Evolutionary conservation across 2,888 invertebrate genomes (phyloP), one percentile per base, ranked within the genome.

Genomic region (Limnephilus marmoratus): DNA sequence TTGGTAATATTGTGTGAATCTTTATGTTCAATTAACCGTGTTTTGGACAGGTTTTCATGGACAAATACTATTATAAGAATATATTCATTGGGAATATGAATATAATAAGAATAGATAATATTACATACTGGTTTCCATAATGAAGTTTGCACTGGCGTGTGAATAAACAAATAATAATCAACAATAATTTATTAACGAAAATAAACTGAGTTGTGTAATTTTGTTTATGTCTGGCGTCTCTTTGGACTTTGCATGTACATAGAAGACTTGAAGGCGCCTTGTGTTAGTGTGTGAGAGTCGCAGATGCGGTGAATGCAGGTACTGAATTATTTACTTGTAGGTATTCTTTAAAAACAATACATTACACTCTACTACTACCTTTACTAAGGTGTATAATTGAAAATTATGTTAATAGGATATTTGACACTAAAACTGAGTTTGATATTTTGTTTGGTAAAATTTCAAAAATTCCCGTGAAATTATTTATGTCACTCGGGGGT

Each of bases 141-240:
- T 83, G 37, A 83, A 83, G 24, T 83, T 83, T 37, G 34, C 34
- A 18, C 15, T 83, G 83, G 24, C 83, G 37, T 83, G 37, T 34
- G 83, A 83, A 83, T 83, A 83, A 83, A 83, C 83, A 83, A 83
- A 83, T 83, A 83, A 83, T 83, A 34, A 83, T 37, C 24, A 83
- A 83, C 37, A 37, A 83, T 83, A 37, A 83, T 83, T 37, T 37
- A 83, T 11, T 15, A 41, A 37, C 18, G 24, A 83, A 83, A 82
- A 82, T 83, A 83, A 83, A 83, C 37, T 2, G 11, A 83, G 83
- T 83, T 83, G 83, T 41, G 83, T 83, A 83, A 83, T 83, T 68
- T 83, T 83, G 83, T 83, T 83, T 83, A 83, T 41, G 83, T 83
- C 83, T 83, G 83, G 34, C 37, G 24, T 83, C 37, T 18, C 41